Evolutionary conservation across 2,888 invertebrate genomes (phyloP), one percentile per base, ranked within the genome.

Genomic region (Resseliella maxima): DNA sequence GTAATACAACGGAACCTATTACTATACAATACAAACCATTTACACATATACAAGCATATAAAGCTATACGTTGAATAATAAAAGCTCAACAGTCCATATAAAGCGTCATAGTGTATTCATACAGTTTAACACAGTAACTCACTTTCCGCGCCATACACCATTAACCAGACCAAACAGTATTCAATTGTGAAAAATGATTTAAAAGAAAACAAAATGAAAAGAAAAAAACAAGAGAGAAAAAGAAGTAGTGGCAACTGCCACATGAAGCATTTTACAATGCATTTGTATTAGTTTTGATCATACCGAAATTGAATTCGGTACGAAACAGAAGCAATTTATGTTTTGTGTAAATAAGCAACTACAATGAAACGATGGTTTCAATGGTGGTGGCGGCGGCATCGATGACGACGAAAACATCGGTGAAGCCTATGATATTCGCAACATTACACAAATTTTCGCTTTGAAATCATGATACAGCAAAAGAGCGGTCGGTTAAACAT

Each of bases 91-190:
- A 50, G 18, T 18, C 15, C 72, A 15, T 15, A 72, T 72, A 72
- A 72, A n/a, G n/a, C 72, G 72, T 72, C 72, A 72, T 72, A 41
- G 12, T 41, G 18, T 50, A 72, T 72, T 72, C 72, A 72, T 31
- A 2, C 59, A 59, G 59, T 59, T 24, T 0, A 6, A 5, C 41
- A 41, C 41, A 8, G 41, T 2, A 2, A 50, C 46, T 50, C 46
- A 18, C 2, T 15, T 50, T 50, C 18, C 46, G 18, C 46, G 18
- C 46, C 8, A 50, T 41, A 41, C n/a, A n/a, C 24, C n/a, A n/a
- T n/a, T n/a, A n/a, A n/a, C n/a, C n/a, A n/a, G n/a, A n/a, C n/a
- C 59, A 50, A 50, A 59, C 59, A n/a, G 59, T 24, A n/a, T 72
- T 72, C 35, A 31, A 72, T 72, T 27, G 72, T 31, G 72, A 31